Conservation (phyloP, 2,797 vertebrate genomes). For the Typhlichthys eigenmanni region DNA sequence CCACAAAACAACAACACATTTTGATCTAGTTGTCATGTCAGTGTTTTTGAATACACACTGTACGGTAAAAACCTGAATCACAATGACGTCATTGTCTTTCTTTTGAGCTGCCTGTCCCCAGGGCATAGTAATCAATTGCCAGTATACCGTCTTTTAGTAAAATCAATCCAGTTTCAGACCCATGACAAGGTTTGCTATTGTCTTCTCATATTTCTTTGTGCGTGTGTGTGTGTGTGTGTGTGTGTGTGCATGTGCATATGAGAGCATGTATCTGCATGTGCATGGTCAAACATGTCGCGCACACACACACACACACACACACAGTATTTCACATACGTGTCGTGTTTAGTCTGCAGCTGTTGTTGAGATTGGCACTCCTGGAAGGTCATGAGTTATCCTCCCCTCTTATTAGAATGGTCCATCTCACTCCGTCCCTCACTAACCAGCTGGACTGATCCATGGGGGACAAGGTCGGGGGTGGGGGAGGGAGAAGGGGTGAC, state of each 20-base stretch:
- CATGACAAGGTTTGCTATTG: no score
- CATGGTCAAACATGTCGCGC: background rate
- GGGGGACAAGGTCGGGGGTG: constrained; percentile 10
- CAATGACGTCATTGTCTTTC: constrained; percentile 45
- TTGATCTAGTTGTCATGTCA: no score
- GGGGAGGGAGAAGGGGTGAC: background rate
- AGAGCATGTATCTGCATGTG: constrained; percentile 10
- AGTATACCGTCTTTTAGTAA: no score
- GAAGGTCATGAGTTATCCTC: constrained; percentile 51
- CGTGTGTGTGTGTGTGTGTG: background rate
- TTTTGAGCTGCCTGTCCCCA: constrained; percentile 27
- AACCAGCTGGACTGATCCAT: constrained; percentile 64
- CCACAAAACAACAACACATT: no score
- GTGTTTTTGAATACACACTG: background rate
- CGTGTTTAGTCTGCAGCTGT: constrained; percentile 63
- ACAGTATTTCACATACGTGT: background rate
- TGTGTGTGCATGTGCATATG: background rate
- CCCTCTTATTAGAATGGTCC: constrained; percentile 47
- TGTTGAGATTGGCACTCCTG: constrained; percentile 61
- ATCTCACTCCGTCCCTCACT: constrained; percentile 42
- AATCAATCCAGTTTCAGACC: no score
- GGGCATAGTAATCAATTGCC: background rate
- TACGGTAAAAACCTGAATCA: constrained; percentile 25
- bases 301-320: constrained; percentile 5
- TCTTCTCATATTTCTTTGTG: background rate